These are phyloP conservation scores for Microcaecilia unicolor DNA, from an alignment of 2,797 vertebrate species.

Conservation along the genomic window DNA sequence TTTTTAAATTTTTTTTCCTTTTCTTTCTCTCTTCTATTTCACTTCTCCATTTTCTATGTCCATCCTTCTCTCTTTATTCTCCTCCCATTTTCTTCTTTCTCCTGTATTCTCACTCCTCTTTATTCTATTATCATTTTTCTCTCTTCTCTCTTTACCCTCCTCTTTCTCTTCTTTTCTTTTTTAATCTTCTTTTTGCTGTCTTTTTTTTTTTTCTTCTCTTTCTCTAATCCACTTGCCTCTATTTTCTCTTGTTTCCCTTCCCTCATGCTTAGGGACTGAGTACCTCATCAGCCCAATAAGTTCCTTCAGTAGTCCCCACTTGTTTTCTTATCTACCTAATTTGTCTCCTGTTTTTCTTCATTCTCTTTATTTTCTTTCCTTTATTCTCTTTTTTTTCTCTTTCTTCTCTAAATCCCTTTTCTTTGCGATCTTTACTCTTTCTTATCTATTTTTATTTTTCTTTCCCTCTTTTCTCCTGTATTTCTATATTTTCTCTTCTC, in stretches of 20 bases:
- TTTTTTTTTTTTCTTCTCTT: constrained; percentile 5
- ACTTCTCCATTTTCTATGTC: background rate
- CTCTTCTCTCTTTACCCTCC: background rate
- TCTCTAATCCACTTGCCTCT: constrained; percentile 1
- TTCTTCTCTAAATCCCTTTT: background rate
- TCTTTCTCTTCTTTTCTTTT: background rate
- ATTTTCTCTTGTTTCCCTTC: too few relatives aligned
- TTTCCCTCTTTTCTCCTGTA: too few relatives aligned
- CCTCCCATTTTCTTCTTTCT: too few relatives aligned
- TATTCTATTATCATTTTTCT: too few relatives aligned
- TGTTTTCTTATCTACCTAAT: background rate
- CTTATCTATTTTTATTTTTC: too few relatives aligned
- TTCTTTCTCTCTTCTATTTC: constrained; percentile 12
- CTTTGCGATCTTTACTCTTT: constrained; percentile 17
- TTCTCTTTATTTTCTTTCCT: constrained; percentile 33
- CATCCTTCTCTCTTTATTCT: background rate
- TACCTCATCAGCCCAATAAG: too few relatives aligned
- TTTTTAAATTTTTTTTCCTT: constrained; percentile 11
- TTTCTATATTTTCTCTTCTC: too few relatives aligned
- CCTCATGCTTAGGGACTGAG: too few relatives aligned
- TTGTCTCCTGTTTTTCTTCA: too few relatives aligned
- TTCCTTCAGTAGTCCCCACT: too few relatives aligned
- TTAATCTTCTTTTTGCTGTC: constrained; percentile 4
- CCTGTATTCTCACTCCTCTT: too few relatives aligned
- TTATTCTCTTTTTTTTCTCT: constrained; percentile 4